These are phyloP conservation scores for Ischnus inquisitorius DNA, from an alignment of 2,888 invertebrate genomes.

Conservation along the genomic window DNA sequence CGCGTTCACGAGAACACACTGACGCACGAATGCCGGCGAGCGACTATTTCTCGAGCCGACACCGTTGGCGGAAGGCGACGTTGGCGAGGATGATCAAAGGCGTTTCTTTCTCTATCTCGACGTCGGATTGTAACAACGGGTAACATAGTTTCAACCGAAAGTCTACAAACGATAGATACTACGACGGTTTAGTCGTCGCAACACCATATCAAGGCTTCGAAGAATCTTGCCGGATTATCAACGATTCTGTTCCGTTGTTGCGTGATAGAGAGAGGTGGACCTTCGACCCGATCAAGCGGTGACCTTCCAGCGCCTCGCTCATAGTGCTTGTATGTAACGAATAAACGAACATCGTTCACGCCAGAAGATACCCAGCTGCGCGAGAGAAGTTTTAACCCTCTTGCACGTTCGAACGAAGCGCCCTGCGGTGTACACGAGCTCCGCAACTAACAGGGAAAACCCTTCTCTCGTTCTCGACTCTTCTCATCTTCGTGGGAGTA, in stretches of 20 bases:
- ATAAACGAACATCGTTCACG: slow-evolving; percentile 47
- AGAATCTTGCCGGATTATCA: slow-evolving; percentile 11
- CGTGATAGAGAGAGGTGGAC: slow-evolving; percentile 10
- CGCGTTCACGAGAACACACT: slow-evolving; percentile 20
- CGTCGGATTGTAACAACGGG: background rate
- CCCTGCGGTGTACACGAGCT: slow-evolving; percentile 65
- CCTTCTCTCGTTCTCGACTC: background rate
- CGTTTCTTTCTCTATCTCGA: slow-evolving; percentile 48
- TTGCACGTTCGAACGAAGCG: slow-evolving; percentile 56
- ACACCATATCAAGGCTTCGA: background rate
- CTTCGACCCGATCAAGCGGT: slow-evolving; percentile 39
- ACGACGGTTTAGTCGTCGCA: slow-evolving; percentile 14
- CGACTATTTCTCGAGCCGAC: slow-evolving; percentile 51
- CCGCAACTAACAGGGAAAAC: slow-evolving; percentile 43
- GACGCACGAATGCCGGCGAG: slow-evolving; percentile 14
- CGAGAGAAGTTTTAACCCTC: slow-evolving; percentile 49
- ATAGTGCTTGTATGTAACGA: slow-evolving; percentile 51
- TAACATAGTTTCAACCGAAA: background rate
- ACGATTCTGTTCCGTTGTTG: slow-evolving; percentile 14
- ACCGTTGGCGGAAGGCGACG: slow-evolving; percentile 37
- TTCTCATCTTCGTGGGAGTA: slow-evolving; percentile 66
- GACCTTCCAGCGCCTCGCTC: slow-evolving; percentile 63
- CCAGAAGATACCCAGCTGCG: slow-evolving; percentile 58
- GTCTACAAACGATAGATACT: slow-evolving; percentile 10
- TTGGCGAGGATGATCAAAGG: slow-evolving; percentile 43